A percentile compares a stretch with the other conserved stretches of the same genome.
Evolutionary conservation across 2,113 vertebrate species (phyloP).

Genomic region (Mungos mungo): DNA sequence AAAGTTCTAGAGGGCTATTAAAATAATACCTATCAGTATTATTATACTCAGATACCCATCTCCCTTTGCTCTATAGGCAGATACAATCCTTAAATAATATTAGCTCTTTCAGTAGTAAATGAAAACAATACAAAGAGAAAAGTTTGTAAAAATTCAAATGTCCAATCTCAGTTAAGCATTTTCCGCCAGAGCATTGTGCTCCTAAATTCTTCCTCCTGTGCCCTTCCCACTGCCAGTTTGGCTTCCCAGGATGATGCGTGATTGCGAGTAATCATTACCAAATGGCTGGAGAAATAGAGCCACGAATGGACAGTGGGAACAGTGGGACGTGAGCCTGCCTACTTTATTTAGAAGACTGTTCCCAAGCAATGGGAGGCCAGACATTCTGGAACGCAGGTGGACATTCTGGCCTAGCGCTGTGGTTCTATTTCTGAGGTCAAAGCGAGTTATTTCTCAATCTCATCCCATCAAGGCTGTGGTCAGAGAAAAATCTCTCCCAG

Average conservation of each 20-base stretch:
- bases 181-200: not conserved
- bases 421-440: not conserved
- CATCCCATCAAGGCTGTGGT: not conserved
- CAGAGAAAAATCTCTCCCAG: slow-evolving; percentile 33
- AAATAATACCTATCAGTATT: not conserved
- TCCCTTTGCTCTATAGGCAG: not conserved
- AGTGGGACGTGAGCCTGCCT: not conserved
- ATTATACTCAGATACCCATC: not conserved
- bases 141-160: not conserved
- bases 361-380: not conserved
- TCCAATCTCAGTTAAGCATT: not conserved
- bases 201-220: not conserved
- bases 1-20: not conserved
- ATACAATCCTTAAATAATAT: not conserved
- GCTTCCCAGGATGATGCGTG: not conserved
- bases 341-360: not conserved
- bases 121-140: slow-evolving; percentile 15
- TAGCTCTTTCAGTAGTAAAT: not conserved
- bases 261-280: not conserved
- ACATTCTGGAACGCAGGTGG: not conserved
- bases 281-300: not conserved
- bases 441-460: slow-evolving; percentile 43
- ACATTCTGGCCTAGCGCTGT: not conserved
- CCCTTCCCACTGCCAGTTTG: not conserved
- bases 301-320: not conserved